A percentile compares a stretch with the other conserved stretches of the same genome.
These are phyloP conservation scores for Diadromus collaris DNA, from an alignment of 2,888 invertebrate species.

Conservation along the genomic window DNA sequence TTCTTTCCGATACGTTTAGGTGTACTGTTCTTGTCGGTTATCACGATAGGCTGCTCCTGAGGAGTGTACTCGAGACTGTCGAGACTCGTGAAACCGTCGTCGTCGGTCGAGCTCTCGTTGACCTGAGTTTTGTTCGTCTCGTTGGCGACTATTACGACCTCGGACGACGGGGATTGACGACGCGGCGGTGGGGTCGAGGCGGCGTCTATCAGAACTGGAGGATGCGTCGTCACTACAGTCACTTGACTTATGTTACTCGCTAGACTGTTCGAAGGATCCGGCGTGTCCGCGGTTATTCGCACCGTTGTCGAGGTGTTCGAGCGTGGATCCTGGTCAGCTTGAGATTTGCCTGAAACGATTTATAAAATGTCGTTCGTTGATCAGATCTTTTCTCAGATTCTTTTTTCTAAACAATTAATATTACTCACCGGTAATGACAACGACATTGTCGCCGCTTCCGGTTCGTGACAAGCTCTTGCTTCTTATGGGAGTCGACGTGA, in stretches of 20 bases:
- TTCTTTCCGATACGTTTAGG: slow-evolving; percentile 83
- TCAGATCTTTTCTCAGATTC: slow-evolving; percentile 14
- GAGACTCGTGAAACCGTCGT: slow-evolving; percentile 87
- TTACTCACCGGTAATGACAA: slow-evolving; percentile 76
- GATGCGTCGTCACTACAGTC: slow-evolving; percentile 91
- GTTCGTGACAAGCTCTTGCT: slow-evolving; percentile 72
- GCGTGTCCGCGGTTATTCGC: slow-evolving; percentile 81
- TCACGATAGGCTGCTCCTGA: slow-evolving; percentile 76
- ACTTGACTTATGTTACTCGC: slow-evolving; percentile 89
- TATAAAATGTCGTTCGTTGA: slow-evolving; percentile 4
- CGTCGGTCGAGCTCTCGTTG: slow-evolving; percentile 87
- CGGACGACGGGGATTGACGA: slow-evolving; percentile 84
- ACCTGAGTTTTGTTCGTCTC: slow-evolving; percentile 87
- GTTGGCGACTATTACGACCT: slow-evolving; percentile 92
- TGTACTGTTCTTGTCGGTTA: slow-evolving; percentile 74
- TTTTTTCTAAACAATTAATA: not conserved
- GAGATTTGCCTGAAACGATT: slow-evolving; percentile 67
- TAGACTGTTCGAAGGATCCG: slow-evolving; percentile 87
- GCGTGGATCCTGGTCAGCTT: slow-evolving; percentile 66
- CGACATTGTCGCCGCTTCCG: slow-evolving; percentile 75
- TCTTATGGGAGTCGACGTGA: slow-evolving; percentile 77
- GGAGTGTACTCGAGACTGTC: slow-evolving; percentile 87
- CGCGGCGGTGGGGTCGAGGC: slow-evolving; percentile 86
- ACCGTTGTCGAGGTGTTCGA: slow-evolving; percentile 79
- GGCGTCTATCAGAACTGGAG: slow-evolving; percentile 88